Conservation (phyloP, 53 echinoderm and acorn worm genomes). For the Arbacia lixula region DNA sequence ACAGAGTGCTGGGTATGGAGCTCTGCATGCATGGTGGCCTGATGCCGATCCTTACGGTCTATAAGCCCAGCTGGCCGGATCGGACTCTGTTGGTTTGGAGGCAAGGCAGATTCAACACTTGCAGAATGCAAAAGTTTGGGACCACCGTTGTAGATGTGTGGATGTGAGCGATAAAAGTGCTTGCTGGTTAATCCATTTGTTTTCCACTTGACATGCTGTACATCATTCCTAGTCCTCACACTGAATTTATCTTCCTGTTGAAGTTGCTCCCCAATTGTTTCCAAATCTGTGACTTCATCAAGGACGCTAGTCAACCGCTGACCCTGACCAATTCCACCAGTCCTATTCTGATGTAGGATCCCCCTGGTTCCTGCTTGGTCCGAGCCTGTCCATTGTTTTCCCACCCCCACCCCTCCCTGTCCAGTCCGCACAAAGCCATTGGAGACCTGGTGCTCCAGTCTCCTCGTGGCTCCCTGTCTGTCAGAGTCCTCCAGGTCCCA, state of each 20-base stretch:
- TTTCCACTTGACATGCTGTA: constrained; percentile 48
- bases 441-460: not conserved
- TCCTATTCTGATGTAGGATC: constrained; percentile 4
- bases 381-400: not conserved
- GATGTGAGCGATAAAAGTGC: constrained; percentile 12
- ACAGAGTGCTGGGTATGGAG: constrained; percentile 26
- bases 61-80: constrained; percentile 52
- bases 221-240: constrained; percentile 58
- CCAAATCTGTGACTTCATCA: constrained; percentile 9
- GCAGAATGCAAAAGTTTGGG: constrained; percentile 45
- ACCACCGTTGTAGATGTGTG: constrained; percentile 6
- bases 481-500: constrained; percentile 36
- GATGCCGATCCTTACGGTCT: constrained; percentile 47
- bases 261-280: constrained; percentile 33
- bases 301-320: not conserved
- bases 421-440: constrained; percentile 53
- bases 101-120: constrained; percentile 35
- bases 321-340: not conserved
- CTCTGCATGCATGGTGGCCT: constrained; percentile 40
- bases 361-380: not conserved
- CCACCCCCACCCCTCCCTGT: constrained; percentile 2
- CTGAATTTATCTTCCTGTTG: constrained; percentile 63
- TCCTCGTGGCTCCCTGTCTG: not conserved
- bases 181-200: constrained; percentile 13
- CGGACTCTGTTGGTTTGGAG: constrained; percentile 33